Evolutionary conservation across 2,888 invertebrate species (phyloP).

Genomic region (Zygaena filipendulae): DNA sequence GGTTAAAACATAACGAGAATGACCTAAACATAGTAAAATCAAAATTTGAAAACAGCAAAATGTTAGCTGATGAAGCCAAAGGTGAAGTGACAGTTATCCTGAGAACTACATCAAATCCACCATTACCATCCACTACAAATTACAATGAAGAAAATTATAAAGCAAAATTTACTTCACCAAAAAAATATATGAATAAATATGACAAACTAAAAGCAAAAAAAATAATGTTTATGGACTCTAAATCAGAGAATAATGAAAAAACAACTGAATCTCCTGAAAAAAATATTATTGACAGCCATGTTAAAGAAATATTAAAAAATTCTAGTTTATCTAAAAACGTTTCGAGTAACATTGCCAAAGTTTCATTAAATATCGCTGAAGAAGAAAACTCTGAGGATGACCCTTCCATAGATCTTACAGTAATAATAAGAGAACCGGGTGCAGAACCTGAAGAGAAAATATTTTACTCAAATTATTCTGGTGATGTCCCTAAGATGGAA

Average conservation of each 20-base stretch:
- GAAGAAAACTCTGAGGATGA: constrained; percentile 25
- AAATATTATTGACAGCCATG: constrained; percentile 1
- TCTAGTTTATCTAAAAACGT: too few species aligned
- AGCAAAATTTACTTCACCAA: constrained; percentile 32
- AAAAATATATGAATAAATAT: constrained; percentile 45
- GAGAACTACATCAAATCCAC: constrained; percentile 20
- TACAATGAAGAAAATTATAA: constrained; percentile 23
- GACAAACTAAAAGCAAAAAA: constrained; percentile 32
- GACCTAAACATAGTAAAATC: too few species aligned
- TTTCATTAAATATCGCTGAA: constrained; percentile 10
- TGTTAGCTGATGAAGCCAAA: constrained; percentile 12
- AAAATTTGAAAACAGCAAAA: constrained; percentile 19
- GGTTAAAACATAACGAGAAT: constrained; percentile 23
- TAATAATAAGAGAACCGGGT: constrained; percentile 39
- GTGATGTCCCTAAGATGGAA: constrained; percentile 27
- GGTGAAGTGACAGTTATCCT: constrained; percentile 12
- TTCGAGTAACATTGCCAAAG: constrained; percentile 15
- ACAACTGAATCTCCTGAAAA: constrained; percentile 14
- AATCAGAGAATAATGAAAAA: constrained; percentile 21
- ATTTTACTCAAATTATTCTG: constrained; percentile 20
- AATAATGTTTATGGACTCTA: constrained; percentile 22
- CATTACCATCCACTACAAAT: constrained; percentile 13
- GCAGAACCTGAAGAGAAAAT: background rate
- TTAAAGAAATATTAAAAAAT: background rate
- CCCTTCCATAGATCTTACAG: constrained; percentile 40